Conservation (phyloP, 2,888 invertebrate species). For the Xylocampa areola region DNA sequence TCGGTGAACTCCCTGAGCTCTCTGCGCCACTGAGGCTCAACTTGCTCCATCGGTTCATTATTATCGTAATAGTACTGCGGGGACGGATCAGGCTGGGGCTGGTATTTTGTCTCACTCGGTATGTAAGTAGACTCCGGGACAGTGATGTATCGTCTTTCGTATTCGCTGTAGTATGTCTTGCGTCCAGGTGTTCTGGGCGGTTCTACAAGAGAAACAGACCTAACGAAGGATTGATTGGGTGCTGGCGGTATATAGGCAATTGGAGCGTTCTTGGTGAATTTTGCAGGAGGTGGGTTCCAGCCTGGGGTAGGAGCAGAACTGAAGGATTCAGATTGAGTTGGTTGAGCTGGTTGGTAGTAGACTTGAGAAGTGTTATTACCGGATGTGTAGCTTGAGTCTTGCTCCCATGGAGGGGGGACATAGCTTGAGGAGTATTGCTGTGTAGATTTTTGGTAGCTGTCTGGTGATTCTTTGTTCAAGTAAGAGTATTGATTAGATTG, state of each 20-base stretch:
- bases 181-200: constrained; percentile 77
- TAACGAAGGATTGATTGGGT: constrained; percentile 86
- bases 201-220: constrained; percentile 69
- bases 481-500: constrained; percentile 75
- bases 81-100: constrained; percentile 84
- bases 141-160: constrained; percentile 85
- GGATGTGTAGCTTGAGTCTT: constrained; percentile 78
- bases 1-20: constrained; percentile 87
- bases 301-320: constrained; percentile 63
- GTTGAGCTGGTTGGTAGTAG: constrained; percentile 75
- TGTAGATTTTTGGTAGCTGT: constrained; percentile 75
- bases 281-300: constrained; percentile 76
- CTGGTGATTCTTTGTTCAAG: constrained; percentile 68
- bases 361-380: constrained; percentile 70
- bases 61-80: constrained; percentile 86
- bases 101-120: constrained; percentile 80
- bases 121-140: constrained; percentile 85
- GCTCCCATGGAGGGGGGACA: constrained; percentile 87
- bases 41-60: constrained; percentile 78
- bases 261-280: constrained; percentile 78
- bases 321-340: constrained; percentile 61
- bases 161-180: constrained; percentile 87
- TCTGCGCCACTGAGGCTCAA: constrained; percentile 86
- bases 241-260: constrained; percentile 85
- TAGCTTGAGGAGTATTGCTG: constrained; percentile 81